Evolutionary conservation across 2,113 vertebrate species (phyloP).

Genomic region (Perca flavescens): DNA sequence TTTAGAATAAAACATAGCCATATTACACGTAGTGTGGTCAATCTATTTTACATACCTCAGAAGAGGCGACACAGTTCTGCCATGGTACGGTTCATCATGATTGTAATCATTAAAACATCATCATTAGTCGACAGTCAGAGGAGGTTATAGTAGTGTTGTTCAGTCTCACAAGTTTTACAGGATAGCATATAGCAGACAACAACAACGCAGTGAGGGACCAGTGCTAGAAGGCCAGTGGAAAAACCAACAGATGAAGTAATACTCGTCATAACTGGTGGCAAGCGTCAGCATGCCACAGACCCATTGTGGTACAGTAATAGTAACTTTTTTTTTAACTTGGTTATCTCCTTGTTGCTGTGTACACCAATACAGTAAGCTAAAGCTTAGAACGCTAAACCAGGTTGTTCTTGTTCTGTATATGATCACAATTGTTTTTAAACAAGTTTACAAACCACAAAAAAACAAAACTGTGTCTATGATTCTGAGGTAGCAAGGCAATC

Average conservation of each 20-base stretch:
- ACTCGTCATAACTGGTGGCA: conserved; percentile 70
- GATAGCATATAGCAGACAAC: conserved; percentile 78
- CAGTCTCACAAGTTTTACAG: conserved; percentile 80
- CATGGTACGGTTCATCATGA: conserved; percentile 85
- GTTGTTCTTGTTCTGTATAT: conserved; percentile 71
- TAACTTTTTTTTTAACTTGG: conserved; percentile 62
- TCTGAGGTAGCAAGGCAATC: conserved; percentile 99
- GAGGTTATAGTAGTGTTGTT: conserved; percentile 82
- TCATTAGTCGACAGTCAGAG: conserved; percentile 80
- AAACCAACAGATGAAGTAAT: conserved; percentile 55
- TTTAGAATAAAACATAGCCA: conserved; percentile 89
- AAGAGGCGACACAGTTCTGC: conserved; percentile 86
- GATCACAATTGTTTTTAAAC: conserved; percentile 69
- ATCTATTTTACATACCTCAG: conserved; percentile 87
- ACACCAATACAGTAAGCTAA: conserved; percentile 81
- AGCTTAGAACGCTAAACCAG: conserved; percentile 74
- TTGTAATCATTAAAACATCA: conserved; percentile 73
- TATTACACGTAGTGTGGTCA: conserved; percentile 88
- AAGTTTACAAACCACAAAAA: conserved; percentile 84
- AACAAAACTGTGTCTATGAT: conserved; percentile 86
- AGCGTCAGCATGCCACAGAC: conserved; percentile 85
- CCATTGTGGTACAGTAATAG: conserved; percentile 82
- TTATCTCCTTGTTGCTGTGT: conserved; percentile 79
- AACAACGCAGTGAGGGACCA: conserved; percentile 76
- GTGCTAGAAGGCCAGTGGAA: conserved; percentile 77